Base-by-base conservation (phyloP, 2,113 vertebrate species). In the Sardina pilchardus region DNA sequence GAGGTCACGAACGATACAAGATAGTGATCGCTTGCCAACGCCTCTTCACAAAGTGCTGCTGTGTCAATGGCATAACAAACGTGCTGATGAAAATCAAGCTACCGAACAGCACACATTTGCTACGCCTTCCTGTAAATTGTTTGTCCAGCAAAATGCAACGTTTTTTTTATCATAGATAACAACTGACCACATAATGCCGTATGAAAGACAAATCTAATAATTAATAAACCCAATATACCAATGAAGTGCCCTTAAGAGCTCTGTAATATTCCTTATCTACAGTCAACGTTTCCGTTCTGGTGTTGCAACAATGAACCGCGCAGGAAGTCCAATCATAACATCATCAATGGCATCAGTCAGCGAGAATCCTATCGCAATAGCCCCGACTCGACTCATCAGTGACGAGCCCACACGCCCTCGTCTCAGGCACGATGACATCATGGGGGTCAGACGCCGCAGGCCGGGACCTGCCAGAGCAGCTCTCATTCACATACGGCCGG, bases 21-120 rank as follows among this genome's bases (percentile, higher is more conserved):
- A 83, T 53, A 50, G 34, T 43, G 83, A 81, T 45, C 34, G 48
- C 48, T 78, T 63, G 83, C 84, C 85, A 81, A 84, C 86, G 71
- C 89, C 87, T 90, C 84, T 85, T 83, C 85, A 36, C 67, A 86
- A 86, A 84, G 83, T 53, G 75, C 86, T 85, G 82, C 85, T 87
- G 87, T 88, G 84, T 89, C 88, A 87, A 12, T 71, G 26, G 63
- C 63, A 71, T 34, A 34, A 71, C 26, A 26, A 71, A 12, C 26
- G 26, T 4, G 26, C 34, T 30, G 34, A 34, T 36, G 6, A 67
- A 67, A 67, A 67, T 67, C 59, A 67, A 26, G n/a, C 6, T 8
- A 67, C 26, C 34, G 36, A 36, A 75, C 30, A 36, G 14, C 30
- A 36, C 67, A 34, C 14, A 5, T 75, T 17, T 14, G 36, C 30